Evolutionary conservation across 2,797 vertebrate genomes (phyloP).

Genomic region (Labroides dimidiatus): DNA sequence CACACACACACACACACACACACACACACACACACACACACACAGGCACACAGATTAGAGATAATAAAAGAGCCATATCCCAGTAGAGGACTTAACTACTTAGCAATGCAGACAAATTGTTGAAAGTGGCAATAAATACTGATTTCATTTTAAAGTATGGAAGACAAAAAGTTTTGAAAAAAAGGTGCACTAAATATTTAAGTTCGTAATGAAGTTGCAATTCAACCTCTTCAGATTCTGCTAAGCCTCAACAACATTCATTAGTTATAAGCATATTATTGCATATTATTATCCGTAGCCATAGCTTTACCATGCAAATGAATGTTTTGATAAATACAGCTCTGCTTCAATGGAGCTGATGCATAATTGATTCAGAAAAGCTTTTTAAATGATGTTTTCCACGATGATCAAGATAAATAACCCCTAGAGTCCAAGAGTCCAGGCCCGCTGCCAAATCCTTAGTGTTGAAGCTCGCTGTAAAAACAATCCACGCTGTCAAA

Average conservation of each 20-base stretch:
- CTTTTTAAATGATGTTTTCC: background rate
- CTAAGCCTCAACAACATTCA: too few species aligned
- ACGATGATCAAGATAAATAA: background rate
- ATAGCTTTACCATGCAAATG: too few species aligned
- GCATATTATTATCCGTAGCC: too few species aligned
- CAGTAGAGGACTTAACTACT: background rate
- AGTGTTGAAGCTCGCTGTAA: background rate
- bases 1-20: background rate
- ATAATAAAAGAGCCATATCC: constrained; percentile 11
- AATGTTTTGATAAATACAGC: too few species aligned
- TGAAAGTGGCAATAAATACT: background rate
- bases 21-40: background rate
- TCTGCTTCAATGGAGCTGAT: too few species aligned
- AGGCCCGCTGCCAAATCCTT: background rate
- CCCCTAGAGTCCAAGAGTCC: background rate
- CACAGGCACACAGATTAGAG: background rate
- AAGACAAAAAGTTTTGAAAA: background rate
- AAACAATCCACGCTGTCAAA: background rate
- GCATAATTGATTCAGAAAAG: background rate
- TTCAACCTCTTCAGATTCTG: too few species aligned
- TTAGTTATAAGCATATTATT: too few species aligned
- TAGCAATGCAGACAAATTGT: constrained; percentile 5
- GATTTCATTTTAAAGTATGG: background rate
- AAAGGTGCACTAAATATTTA: too few species aligned
- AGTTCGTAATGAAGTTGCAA: too few species aligned